Evolutionary conservation across 2,113 vertebrate genomes (phyloP), one percentile per base, ranked within the genome.

Genomic region (Osmerus eperlanus): DNA sequence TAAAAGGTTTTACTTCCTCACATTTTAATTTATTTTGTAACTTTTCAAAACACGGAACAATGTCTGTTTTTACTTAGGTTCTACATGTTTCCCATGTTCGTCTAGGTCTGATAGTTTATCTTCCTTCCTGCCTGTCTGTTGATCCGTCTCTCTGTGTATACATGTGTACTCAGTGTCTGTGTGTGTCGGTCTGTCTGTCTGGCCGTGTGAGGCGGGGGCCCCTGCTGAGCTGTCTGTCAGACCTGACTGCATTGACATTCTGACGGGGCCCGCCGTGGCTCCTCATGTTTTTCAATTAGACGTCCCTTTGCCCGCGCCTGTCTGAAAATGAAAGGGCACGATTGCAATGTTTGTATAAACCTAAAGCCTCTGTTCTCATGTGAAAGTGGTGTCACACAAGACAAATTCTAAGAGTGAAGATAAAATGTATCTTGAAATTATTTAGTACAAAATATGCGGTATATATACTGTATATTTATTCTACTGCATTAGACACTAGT

Each of bases 41-140:
- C 62, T 69, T 47, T 59, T 25, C 9, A n/a, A 73, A 75, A 82
- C 67, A 78, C 4, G 61, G 60, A 52, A 71, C 28, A 1, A 51
- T 19, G 51, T 28, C 83, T 90, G 87, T 84, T 88, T 90, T 93
- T 95, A 96, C 92, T 94, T 94, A 93, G 90, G 87, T 92, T 77
- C 73, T 81, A 83, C 87, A 87, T 84, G 89, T 47, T 47, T 47
- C 41, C 41, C 7, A 8, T 2, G 41, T 47, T 47, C 9, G 41
- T 47, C 41, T 47, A 12, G 41, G 41, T 47, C 9, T 47, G 41
- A 47, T 47, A 47, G 41, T 9, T 47, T 47, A 47, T 47, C 41
- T 47, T 47, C 41, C 41, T 47, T 47, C 41, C 41, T 47, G 41
- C 2, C 41, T 47, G 41, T 47, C 41, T 47, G 41, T 47, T 47